phyloP scores from a whole-genome alignment of 2,113 vertebrate genomes.

The Apteryx mantelli region DNA sequence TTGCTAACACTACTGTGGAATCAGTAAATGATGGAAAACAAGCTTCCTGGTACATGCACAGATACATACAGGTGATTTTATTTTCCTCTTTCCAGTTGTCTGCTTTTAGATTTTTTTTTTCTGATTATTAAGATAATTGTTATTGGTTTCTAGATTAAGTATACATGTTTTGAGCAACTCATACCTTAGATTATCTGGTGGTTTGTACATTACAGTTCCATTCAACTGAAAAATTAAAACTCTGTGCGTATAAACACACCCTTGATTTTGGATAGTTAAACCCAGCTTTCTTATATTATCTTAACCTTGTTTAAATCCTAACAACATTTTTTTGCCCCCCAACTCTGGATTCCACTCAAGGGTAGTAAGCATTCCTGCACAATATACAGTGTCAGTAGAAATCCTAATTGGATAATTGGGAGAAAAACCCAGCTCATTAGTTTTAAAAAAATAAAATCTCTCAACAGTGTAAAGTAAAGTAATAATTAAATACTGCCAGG shows the following conservation, averaged over 20 bases:
- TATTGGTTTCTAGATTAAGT: not conserved
- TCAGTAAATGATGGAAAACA: slow-evolving; percentile 95
- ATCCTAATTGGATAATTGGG: not conserved
- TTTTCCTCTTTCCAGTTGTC: not conserved
- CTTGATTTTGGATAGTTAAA: not conserved
- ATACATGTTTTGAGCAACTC: not conserved
- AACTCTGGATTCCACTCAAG: not conserved
- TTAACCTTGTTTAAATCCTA: not conserved
- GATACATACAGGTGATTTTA: slow-evolving; percentile 85
- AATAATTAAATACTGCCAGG: not conserved
- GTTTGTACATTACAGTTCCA: not conserved
- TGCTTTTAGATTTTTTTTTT: not conserved
- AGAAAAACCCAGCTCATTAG: not conserved
- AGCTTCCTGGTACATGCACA: slow-evolving; percentile 92
- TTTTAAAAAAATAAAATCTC: not conserved
- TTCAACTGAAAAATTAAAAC: not conserved
- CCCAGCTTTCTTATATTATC: not conserved
- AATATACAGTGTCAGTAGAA: not conserved
- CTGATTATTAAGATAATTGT: not conserved
- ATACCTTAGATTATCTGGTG: not conserved
- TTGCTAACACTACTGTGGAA: slow-evolving; percentile 93
- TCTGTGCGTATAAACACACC: not conserved
- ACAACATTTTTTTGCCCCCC: not conserved
- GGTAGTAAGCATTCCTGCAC: not conserved
- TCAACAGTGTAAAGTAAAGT: not conserved